Percentiles rank a stretch among this genome's conserved stretches.
Evolutionary conservation across 2,888 invertebrate species (phyloP).

Genomic region (Stenodema calcarata): DNA sequence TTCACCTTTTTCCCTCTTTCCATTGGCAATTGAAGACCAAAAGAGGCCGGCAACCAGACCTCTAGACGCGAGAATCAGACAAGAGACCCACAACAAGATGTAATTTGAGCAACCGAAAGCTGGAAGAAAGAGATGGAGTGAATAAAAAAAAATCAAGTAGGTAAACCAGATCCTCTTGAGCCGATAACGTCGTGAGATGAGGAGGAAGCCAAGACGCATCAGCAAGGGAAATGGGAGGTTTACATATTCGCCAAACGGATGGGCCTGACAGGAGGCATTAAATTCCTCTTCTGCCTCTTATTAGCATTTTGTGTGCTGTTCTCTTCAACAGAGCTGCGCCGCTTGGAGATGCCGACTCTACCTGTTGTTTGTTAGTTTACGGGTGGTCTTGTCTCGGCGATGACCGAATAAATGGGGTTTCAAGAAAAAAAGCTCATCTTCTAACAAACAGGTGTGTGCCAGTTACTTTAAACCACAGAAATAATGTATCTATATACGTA

Average conservation of each 20-base stretch:
- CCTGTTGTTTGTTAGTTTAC: neutral
- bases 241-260: constrained; percentile 40
- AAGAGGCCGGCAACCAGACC: neutral
- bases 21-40: neutral
- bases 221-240: constrained; percentile 42
- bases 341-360: neutral
- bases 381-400: constrained; percentile 8
- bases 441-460: neutral
- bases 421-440: neutral
- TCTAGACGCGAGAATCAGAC: neutral
- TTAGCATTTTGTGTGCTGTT: constrained; percentile 42
- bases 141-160: constrained; percentile 16
- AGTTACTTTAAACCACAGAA: neutral
- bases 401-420: neutral
- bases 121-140: neutral
- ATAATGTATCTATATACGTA: neutral
- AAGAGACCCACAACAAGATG: neutral
- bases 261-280: constrained; percentile 38
- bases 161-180: constrained; percentile 28
- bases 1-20: neutral
- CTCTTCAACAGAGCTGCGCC: neutral
- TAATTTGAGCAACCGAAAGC: neutral
- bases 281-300: constrained; percentile 26
- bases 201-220: constrained; percentile 36
- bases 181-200: constrained; percentile 35